Evolutionary conservation across 2,888 invertebrate genomes (phyloP).

Genomic region (Crossocerus cetratus): DNA sequence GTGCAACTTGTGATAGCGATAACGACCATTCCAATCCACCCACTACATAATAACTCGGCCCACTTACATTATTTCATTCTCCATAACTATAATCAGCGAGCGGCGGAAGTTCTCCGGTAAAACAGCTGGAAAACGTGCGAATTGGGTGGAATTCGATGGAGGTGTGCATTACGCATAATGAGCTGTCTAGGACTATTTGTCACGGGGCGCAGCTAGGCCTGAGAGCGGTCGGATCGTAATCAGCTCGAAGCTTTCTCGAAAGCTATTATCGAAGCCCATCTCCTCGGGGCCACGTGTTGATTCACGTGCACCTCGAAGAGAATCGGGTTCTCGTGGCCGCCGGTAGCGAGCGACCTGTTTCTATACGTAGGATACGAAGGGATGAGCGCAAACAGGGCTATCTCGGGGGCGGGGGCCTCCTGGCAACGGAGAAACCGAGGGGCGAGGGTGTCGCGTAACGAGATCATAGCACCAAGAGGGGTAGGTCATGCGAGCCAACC

Average conservation of each 20-base stretch:
- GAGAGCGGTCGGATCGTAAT: conserved; percentile 20
- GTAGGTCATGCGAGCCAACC: conserved; percentile 35
- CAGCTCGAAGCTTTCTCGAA: conserved; percentile 41
- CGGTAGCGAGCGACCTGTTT: conserved; percentile 33
- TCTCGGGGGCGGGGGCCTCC: conserved; percentile 35
- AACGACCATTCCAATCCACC: conserved; percentile 34
- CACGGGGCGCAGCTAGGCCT: conserved; percentile 4
- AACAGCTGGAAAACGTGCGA: conserved; percentile 10
- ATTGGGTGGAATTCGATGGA: not conserved
- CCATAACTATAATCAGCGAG: too few relatives aligned
- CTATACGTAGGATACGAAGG: conserved; percentile 36
- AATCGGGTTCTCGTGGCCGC: conserved; percentile 22
- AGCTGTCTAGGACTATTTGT: conserved; percentile 17
- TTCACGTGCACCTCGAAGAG: conserved; percentile 63
- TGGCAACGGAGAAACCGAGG: conserved; percentile 1
- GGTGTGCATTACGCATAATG: conserved; percentile 20
- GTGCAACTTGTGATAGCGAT: conserved; percentile 35
- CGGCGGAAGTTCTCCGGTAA: too few relatives aligned
- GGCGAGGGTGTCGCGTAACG: conserved; percentile 56
- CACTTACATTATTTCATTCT: too few relatives aligned
- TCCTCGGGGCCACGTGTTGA: conserved; percentile 64
- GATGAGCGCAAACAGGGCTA: conserved; percentile 16
- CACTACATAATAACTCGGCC: too few relatives aligned
- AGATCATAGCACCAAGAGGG: conserved; percentile 51
- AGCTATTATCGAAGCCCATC: conserved; percentile 51